Evolutionary conservation across 2,113 vertebrate genomes (phyloP).

Genomic region (Dryoscopus gambensis): DNA sequence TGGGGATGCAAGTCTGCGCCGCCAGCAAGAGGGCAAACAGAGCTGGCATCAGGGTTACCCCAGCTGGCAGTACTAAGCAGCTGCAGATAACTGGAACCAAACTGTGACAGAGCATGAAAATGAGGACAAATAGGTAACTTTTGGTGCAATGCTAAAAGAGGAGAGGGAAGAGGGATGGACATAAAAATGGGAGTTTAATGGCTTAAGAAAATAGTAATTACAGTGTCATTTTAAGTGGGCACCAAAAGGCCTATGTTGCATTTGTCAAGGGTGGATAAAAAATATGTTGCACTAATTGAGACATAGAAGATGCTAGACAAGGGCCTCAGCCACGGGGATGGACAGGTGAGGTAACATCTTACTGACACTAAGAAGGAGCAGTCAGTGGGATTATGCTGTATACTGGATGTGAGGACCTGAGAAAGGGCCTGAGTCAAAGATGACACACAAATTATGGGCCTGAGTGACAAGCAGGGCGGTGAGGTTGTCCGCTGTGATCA

Average conservation of each 20-base stretch:
- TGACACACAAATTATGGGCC: conserved; percentile 24
- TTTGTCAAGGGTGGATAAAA: background rate
- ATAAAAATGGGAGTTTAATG: background rate
- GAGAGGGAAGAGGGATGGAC: background rate
- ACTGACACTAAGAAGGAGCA: background rate
- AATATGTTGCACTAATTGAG: background rate
- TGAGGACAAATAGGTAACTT: background rate
- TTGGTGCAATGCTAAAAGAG: background rate
- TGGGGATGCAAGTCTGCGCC: background rate
- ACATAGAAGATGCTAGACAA: background rate
- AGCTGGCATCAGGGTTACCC: background rate
- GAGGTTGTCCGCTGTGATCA: conserved; percentile 15
- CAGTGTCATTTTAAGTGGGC: background rate
- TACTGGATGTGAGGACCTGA: background rate
- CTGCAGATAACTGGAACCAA: background rate
- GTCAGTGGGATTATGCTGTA: background rate
- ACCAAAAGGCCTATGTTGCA: background rate
- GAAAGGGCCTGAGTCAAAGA: conserved; percentile 7
- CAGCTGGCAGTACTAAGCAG: background rate
- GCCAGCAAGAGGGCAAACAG: accelerated
- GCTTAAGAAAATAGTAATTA: background rate
- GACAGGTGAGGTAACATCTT: background rate
- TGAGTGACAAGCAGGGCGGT: conserved; percentile 7
- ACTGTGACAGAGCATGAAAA: background rate
- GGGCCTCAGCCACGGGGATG: background rate